phyloP scores from a whole-genome alignment of 1,140 invertebrate genomes.

The Amyelois transitella region DNA sequence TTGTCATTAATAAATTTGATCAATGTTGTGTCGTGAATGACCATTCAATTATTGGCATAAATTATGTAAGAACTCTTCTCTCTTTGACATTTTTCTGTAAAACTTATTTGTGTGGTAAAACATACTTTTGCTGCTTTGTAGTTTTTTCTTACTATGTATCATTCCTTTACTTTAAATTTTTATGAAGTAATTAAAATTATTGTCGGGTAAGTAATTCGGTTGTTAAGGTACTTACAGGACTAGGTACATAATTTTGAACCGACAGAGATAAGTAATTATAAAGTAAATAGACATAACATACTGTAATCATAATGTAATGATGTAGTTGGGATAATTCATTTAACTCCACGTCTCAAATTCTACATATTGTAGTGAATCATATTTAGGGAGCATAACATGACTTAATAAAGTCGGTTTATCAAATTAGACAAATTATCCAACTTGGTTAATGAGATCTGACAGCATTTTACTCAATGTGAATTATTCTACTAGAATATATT shows the following conservation, averaged over 20 bases:
- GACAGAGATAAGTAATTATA: slow-evolving; percentile 28
- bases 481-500: slow-evolving; percentile 15
- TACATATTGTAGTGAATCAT: slow-evolving; percentile 1
- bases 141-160: not conserved
- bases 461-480: not conserved
- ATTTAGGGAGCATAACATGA: slow-evolving; percentile 32
- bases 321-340: not conserved
- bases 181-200: slow-evolving; percentile 23
- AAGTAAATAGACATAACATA: slow-evolving; percentile 18
- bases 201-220: slow-evolving; percentile 34
- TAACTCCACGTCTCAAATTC: not conserved
- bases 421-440: not conserved
- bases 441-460: not conserved
- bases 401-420: slow-evolving; percentile 13
- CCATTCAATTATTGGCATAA: not conserved
- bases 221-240: slow-evolving; percentile 46
- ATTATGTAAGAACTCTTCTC: not conserved
- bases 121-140: not conserved
- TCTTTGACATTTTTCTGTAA: not conserved
- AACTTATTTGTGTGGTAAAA: not conserved
- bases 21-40: slow-evolving; percentile 29
- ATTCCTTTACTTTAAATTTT: not conserved
- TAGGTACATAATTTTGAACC: slow-evolving; percentile 35
- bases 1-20: slow-evolving; percentile 18
- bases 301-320: slow-evolving; percentile 20